Base-by-base conservation (phyloP, 1,140 invertebrate species). In the Hylyphantes graminicola region DNA sequence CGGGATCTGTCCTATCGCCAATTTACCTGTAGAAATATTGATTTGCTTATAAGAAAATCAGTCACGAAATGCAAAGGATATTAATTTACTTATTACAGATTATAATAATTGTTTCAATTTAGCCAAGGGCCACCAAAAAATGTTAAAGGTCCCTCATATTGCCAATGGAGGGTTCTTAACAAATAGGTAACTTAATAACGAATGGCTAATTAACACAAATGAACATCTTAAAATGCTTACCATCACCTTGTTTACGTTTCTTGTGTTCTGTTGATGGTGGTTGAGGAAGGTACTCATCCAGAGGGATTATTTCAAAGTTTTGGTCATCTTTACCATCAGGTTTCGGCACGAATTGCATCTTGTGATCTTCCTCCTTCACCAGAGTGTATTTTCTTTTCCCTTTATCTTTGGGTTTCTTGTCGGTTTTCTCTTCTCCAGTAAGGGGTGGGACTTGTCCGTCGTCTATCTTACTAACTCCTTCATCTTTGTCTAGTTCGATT, bases 281-380 rank as follows among this genome's bases (percentile, higher is more conserved):
- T 12, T 74, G 17, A 7, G 68, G 68, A 70, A 70, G 12, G 21
- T 70, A 74, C 57, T 55, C 51, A 35, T 74, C 67, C 8, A 51
- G 67, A 6, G 11, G 7, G 13, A 19, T 21, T 9, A 17, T 35
- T 57, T 57, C 54, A 9, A 21, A 74, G 15, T 53, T 53, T 74
- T 57, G 55, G 19, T 74, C 72, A 57, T 74, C 72, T 59, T 74
- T 74, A 5, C 72, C 72, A 13, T 74, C 72, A 59, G 72, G 72
- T n/a, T 74, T 74, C 3, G 72, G 72, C 17, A 74, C 17, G 7
- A 74, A 48, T n/a, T 53, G 35, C 53, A 35, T 57, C 12, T 70
- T 70, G 50, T 48, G 54, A 50, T 70, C 68, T 2, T 53, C 11
- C 19, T 48, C 48, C n/a, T 53, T 70, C 4, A 53, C 68, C 19